Conservation (phyloP, 2,113 vertebrate genomes). For the Hemiprocne comata region DNA sequence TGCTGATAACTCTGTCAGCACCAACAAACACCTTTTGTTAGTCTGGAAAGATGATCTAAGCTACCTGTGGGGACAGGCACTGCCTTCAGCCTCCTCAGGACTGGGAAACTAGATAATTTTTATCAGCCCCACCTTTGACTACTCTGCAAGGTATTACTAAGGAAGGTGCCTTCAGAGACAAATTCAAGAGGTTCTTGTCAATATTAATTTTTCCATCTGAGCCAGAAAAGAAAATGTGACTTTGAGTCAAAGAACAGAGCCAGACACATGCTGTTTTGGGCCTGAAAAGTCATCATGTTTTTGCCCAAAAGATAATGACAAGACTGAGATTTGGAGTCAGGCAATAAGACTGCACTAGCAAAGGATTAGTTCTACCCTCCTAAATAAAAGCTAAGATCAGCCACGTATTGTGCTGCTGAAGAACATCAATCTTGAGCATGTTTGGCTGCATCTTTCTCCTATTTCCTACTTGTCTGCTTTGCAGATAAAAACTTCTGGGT, state of each 20-base stretch:
- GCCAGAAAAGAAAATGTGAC: background rate
- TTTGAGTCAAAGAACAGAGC: background rate
- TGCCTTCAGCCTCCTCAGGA: background rate
- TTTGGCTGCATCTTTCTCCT: background rate
- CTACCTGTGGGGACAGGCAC: accelerated
- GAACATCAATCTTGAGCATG: background rate
- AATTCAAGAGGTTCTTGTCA: background rate
- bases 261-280: background rate
- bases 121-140: background rate
- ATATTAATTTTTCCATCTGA: background rate
- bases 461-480: background rate
- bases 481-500: background rate
- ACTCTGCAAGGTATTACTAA: background rate
- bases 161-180: background rate
- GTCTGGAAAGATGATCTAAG: background rate
- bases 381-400: background rate
- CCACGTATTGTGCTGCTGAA: background rate
- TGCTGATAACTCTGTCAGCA: background rate
- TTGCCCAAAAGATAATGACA: background rate
- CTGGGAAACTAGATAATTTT: background rate
- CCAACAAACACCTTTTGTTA: background rate
- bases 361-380: background rate
- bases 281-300: background rate
- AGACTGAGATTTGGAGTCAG: background rate
- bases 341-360: background rate